Percentiles rank a stretch among this genome's conserved stretches.
phyloP scores from a whole-genome alignment of 1,140 invertebrate genomes.

The Sinonovacula constricta region DNA sequence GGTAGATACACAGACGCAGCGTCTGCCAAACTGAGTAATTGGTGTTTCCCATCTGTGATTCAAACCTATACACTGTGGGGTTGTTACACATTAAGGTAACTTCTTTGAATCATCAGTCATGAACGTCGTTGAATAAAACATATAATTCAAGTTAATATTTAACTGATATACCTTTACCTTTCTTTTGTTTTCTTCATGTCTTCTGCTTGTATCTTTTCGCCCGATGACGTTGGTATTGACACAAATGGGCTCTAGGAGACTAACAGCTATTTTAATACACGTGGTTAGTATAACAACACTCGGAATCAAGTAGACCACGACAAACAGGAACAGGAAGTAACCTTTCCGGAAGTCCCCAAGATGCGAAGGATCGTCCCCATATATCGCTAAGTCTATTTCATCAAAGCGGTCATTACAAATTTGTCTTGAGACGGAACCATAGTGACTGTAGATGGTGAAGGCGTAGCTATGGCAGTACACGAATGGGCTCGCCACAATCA shows the following conservation, averaged over 20 bases:
- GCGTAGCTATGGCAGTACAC: constrained; percentile 68
- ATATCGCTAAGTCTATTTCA: constrained; percentile 67
- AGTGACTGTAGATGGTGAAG: constrained; percentile 72
- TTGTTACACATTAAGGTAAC: no score
- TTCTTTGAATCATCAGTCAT: no score
- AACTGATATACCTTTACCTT: constrained; percentile 59
- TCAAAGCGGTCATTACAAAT: constrained; percentile 77
- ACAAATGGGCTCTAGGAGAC: constrained; percentile 72
- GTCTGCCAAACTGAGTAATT: no score
- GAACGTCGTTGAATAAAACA: no score
- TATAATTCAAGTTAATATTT: no score
- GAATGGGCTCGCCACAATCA: constrained; percentile 76
- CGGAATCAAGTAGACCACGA: constrained; percentile 78
- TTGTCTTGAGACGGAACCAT: constrained; percentile 74
- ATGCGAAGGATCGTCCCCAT: constrained; percentile 46
- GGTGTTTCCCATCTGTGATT: no score
- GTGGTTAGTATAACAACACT: constrained; percentile 78
- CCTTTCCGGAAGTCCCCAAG: constrained; percentile 73
- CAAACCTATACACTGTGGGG: no score
- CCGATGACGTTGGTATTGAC: constrained; percentile 56
- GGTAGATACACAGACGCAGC: no score
- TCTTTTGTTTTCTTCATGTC: constrained; percentile 73
- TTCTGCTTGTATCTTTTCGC: constrained; percentile 56
- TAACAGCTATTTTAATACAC: constrained; percentile 78
- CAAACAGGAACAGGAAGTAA: constrained; percentile 79